phyloP scores from a whole-genome alignment of 2,113 vertebrate genomes.

The Cottus gobio region DNA sequence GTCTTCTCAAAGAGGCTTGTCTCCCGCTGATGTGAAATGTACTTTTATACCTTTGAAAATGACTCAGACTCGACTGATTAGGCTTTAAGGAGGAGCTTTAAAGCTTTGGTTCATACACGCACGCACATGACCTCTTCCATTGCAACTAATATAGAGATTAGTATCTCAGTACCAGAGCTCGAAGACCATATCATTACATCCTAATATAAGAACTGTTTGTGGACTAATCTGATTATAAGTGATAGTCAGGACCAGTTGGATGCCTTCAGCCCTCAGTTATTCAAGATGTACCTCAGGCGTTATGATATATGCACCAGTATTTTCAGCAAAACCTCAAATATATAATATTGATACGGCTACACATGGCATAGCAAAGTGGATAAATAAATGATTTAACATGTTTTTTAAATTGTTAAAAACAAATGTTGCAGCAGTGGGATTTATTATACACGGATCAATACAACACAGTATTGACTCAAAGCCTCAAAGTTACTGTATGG shows the following conservation, averaged over 20 bases:
- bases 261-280: constrained; percentile 19
- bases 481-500: no score
- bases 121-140: no score
- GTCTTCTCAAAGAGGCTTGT: not conserved
- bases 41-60: constrained; percentile 69
- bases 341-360: no score
- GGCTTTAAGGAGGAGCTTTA: constrained; percentile 58
- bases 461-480: constrained; percentile 20
- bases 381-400: no score
- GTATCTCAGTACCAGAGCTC: constrained; percentile 35
- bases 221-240: constrained; percentile 49
- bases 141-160: constrained; percentile 31
- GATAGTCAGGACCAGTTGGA: constrained; percentile 37
- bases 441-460: no score
- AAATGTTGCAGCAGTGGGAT: no score
- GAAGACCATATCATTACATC: constrained; percentile 59
- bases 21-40: not conserved
- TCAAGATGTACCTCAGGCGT: not conserved
- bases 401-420: no score
- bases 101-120: constrained; percentile 44
- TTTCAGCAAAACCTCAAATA: no score
- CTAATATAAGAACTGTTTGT: constrained; percentile 31
- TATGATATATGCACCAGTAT: no score
- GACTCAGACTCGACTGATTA: constrained; percentile 56
- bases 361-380: no score